Percentiles rank a stretch among this genome's conserved stretches.
These are phyloP conservation scores for Xerus inauris DNA, from an alignment of 2,113 vertebrate species.

Conservation along the genomic window DNA sequence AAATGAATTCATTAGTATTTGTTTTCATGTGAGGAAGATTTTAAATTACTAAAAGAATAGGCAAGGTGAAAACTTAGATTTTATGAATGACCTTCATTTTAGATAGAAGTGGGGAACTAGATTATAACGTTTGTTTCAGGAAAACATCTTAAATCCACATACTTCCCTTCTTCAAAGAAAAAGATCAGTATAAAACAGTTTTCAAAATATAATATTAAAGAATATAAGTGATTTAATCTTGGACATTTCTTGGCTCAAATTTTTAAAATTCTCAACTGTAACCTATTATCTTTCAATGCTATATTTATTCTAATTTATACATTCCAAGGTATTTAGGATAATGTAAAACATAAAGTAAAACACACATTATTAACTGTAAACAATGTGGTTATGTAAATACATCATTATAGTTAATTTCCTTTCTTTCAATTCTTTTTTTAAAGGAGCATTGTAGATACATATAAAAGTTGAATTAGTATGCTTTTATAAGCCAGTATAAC, in stretches of 20 bases:
- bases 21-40: background rate
- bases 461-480: slow-evolving; percentile 28
- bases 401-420: slow-evolving; percentile 41
- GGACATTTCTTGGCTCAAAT: slow-evolving; percentile 21
- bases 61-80: slow-evolving; percentile 18
- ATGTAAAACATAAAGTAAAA: slow-evolving; percentile 33
- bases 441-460: background rate
- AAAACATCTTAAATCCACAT: background rate
- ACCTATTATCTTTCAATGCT: slow-evolving; percentile 38
- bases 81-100: slow-evolving; percentile 42
- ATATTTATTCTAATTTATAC: slow-evolving; percentile 34
- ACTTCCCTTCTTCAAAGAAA: slow-evolving; percentile 12
- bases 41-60: background rate
- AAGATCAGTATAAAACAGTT: slow-evolving; percentile 38
- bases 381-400: background rate
- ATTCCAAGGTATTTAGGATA: background rate
- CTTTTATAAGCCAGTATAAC: background rate
- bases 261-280: slow-evolving; percentile 38
- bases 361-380: slow-evolving; percentile 40
- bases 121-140: background rate
- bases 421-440: background rate
- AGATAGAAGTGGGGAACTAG: background rate
- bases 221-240: slow-evolving; percentile 41
- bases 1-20: background rate
- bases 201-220: slow-evolving; percentile 3